Base-by-base conservation (phyloP, 2,797 vertebrate species). In the Babyrousa celebensis region DNA sequence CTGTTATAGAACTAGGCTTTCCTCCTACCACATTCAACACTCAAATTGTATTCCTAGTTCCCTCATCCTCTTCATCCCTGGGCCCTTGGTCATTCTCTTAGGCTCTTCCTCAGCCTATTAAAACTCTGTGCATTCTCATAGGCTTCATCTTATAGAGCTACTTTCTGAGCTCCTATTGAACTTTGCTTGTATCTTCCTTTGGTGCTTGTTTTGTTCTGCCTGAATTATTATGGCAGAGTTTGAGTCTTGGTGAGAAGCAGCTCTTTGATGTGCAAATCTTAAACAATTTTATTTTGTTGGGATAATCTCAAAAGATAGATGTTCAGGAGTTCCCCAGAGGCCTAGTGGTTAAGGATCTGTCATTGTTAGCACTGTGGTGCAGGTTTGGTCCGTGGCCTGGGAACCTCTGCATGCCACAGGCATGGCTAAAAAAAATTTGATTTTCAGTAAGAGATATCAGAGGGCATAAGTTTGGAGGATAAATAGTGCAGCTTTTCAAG, bases 191-290 rank as follows among this genome's bases (percentile, higher is more conserved):
- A 6, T 82, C 40, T 94, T 62, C 62, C 65, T 74, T 82, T 67
- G 85, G 56, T 40, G 32, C 2, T 23, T 94, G 65, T 82, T 91
- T 89, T 87, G 70, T 89, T 96, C 83, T 96, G 78, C 60, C n/a
- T 83, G 60, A 90, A 58, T 75, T 84, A 79, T n/a, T 85, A 60
- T 95, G 56, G 48, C 54, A 95, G 32, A 85, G 36, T 92, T 84
- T 93, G 72, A 52, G 65, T 94, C 54, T 95, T 82, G 54, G n/a
- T 82, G 65, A 75, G 70, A 96, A 96, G n/a, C 63, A 78, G 36
- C 67, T 85, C 23, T 90, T 65, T 93, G 36, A 85, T 12, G 5
- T n/a, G 48, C 32, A 54, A 72, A 83, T 85, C 43, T 93, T 90
- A 48, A 0, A 56, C 16, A 65, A 93, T 58, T 93, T 82, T 27